Evolutionary conservation across 2,888 invertebrate species (phyloP).

Genomic region (Atrina japonica): DNA sequence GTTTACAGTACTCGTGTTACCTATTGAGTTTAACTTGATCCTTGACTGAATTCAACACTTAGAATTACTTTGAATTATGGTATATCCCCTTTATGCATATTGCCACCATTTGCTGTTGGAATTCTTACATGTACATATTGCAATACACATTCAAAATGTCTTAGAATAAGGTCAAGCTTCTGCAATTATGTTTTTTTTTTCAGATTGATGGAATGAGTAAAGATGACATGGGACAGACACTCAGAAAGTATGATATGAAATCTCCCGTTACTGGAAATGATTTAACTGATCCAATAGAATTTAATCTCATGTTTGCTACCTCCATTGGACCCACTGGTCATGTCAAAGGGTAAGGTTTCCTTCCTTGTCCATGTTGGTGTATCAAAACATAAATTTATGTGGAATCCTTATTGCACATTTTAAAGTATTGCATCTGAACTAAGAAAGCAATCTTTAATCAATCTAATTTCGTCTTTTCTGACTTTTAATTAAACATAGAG

Average conservation of each 20-base stretch:
- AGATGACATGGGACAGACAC: conserved; percentile 92
- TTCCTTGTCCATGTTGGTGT: too few species aligned
- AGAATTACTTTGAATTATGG: too few species aligned
- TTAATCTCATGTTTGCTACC: conserved; percentile 99
- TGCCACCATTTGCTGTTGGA: too few species aligned
- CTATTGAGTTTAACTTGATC: too few species aligned
- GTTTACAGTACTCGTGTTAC: too few species aligned
- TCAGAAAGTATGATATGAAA: conserved; percentile 94
- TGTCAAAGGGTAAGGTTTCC: conserved; percentile 91
- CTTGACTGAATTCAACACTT: too few species aligned
- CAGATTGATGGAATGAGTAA: conserved; percentile 94
- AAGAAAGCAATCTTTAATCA: neutral
- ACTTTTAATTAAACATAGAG: neutral
- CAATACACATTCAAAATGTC: too few species aligned
- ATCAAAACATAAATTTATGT: too few species aligned
- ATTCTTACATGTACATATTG: too few species aligned
- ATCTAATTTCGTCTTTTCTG: neutral
- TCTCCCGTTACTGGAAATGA: conserved; percentile 98
- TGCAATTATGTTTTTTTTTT: conserved; percentile 11
- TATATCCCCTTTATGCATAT: too few species aligned
- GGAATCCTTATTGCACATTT: neutral
- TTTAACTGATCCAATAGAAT: conserved; percentile 96
- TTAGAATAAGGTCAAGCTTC: too few species aligned
- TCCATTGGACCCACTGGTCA: conserved; percentile 98
- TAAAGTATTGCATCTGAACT: neutral